Percentiles rank a stretch among this genome's conserved stretches.
Conservation (phyloP, 2,113 vertebrate species). For the Promerops cafer region DNA sequence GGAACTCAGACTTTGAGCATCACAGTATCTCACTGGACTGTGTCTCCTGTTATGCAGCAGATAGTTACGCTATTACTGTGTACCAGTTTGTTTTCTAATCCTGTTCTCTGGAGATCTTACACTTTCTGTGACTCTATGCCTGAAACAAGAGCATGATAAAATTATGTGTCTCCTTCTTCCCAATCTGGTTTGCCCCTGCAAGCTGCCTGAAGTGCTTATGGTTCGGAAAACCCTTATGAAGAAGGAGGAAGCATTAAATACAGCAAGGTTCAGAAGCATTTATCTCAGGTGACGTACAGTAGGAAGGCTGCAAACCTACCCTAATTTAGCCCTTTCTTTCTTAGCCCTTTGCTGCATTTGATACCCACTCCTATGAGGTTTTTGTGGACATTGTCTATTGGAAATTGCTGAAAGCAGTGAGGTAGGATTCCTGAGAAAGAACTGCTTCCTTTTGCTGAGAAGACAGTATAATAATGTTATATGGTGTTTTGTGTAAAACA, state of each 20-base stretch:
- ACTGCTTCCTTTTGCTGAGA: background rate
- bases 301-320: background rate
- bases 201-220: background rate
- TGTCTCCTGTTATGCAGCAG: background rate
- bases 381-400: no score
- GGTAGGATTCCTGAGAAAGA: background rate
- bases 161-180: background rate
- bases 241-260: background rate
- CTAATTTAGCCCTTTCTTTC: background rate
- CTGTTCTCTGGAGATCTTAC: background rate
- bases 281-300: background rate
- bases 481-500: background rate
- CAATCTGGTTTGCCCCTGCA: background rate
- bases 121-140: background rate
- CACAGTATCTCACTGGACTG: background rate
- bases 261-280: background rate
- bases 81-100: background rate
- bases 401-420: background rate
- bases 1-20: background rate
- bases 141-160: background rate
- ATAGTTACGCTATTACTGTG: background rate
- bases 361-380: background rate
- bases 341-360: background rate
- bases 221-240: background rate
- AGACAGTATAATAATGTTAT: background rate